Evolutionary conservation across 2,888 invertebrate genomes (phyloP).

Genomic region (Agrotis segetum): DNA sequence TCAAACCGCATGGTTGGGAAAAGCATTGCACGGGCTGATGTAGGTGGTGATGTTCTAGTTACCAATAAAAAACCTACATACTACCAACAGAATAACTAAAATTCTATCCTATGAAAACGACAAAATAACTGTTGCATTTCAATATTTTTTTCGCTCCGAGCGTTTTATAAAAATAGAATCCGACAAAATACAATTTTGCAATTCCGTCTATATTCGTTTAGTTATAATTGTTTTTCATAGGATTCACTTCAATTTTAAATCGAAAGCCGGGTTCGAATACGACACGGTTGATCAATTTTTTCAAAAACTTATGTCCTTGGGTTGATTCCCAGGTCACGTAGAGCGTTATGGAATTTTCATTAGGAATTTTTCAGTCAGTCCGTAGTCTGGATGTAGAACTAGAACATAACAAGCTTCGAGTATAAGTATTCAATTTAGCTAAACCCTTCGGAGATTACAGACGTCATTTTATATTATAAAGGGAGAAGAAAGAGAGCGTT

Average conservation of each 20-base stretch:
- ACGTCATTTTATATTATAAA: not conserved
- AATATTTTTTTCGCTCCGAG: slow-evolving; percentile 7
- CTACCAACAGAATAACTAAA: not conserved
- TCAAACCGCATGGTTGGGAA: not conserved
- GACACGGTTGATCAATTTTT: not conserved
- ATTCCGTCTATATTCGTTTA: slow-evolving; percentile 24
- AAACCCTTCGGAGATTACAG: not conserved
- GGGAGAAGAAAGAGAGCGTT: not conserved
- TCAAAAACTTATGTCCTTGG: not conserved
- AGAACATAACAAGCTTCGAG: no score
- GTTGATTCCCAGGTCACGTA: not conserved
- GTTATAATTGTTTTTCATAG: slow-evolving; percentile 5
- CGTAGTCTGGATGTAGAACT: no score
- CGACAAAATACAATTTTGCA: slow-evolving; percentile 7
- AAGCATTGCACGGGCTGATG: no score
- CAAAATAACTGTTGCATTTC: slow-evolving; percentile 15
- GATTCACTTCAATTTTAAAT: not conserved
- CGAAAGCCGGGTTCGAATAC: not conserved
- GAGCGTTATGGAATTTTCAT: not conserved
- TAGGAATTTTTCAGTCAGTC: not conserved
- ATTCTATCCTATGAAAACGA: not conserved
- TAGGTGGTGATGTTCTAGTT: not conserved
- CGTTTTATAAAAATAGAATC: slow-evolving; percentile 13
- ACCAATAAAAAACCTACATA: not conserved
- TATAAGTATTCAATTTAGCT: no score